phyloP scores from a whole-genome alignment of 92 coral and sea anemone genomes.

The Hydrozoanthus gracilis region DNA sequence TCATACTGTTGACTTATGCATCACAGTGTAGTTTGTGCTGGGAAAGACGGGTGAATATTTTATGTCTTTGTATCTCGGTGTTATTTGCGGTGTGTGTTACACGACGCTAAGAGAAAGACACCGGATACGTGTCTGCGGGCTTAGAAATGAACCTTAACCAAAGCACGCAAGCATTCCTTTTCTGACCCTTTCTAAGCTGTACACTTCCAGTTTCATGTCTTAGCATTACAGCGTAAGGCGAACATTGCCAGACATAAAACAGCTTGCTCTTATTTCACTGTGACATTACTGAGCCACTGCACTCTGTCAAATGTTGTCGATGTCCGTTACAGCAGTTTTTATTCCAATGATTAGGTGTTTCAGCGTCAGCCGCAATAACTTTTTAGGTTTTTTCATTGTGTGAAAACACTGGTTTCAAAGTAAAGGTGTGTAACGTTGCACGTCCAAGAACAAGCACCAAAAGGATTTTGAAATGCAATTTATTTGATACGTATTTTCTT shows the following conservation, averaged over 20 bases:
- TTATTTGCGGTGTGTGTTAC: constrained; percentile 31
- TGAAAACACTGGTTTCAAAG: too few species aligned
- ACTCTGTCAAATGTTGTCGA: neutral
- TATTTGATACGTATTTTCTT: too few species aligned
- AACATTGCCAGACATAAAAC: neutral
- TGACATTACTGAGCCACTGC: neutral
- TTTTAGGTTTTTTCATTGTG: neutral
- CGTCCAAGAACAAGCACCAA: too few species aligned
- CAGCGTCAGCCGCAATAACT: neutral
- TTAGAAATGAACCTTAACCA: neutral
- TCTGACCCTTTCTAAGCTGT: constrained; percentile 14
- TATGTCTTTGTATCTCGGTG: constrained; percentile 11
- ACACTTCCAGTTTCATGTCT: neutral
- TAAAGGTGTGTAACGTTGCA: too few species aligned
- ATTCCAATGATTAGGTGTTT: neutral
- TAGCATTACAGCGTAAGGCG: neutral
- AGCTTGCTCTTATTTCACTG: neutral
- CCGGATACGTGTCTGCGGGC: constrained; percentile 40
- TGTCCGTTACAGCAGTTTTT: neutral
- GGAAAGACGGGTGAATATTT: neutral
- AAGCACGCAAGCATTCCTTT: constrained; percentile 39
- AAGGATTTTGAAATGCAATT: too few species aligned
- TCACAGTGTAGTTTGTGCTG: neutral
- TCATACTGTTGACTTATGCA: neutral
- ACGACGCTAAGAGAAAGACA: constrained; percentile 34